Percentiles rank a stretch among this genome's conserved stretches.
These are phyloP conservation scores for Lepisosteus oculatus DNA, from an alignment of 2,113 vertebrate genomes.

Conservation along the genomic window DNA sequence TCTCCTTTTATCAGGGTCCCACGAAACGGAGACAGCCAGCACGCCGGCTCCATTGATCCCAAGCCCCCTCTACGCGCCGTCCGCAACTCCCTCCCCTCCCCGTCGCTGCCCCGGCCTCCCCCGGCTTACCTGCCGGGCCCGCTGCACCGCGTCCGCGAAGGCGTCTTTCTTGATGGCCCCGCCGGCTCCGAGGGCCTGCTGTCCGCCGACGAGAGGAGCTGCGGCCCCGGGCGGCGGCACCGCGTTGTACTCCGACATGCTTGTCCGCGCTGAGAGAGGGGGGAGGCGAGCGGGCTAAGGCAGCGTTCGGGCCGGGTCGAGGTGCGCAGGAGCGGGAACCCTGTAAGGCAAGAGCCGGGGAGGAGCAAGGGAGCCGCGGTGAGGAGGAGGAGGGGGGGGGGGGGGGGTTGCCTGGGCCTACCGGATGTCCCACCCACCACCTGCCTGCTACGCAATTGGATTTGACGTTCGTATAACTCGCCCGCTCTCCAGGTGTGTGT, in stretches of 20 bases:
- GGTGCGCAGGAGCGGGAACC: constrained; percentile 70
- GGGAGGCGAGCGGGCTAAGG: constrained; percentile 4
- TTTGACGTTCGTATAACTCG: too few relatives aligned
- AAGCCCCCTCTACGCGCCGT: background rate
- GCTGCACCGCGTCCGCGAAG: constrained; percentile 85
- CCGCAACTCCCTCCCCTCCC: background rate
- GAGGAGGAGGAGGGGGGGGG: constrained; percentile 32
- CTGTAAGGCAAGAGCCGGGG: constrained; percentile 48
- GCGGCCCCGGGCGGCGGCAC: constrained; percentile 64
- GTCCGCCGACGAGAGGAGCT: constrained; percentile 29
- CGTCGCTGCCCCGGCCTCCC: constrained; percentile 13
- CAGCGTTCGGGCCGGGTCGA: constrained; percentile 44
- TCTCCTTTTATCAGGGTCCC: too few relatives aligned
- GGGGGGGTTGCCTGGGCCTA: constrained; percentile 1
- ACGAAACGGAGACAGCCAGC: constrained; percentile 14
- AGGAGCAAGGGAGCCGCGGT: constrained; percentile 32
- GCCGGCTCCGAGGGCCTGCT: constrained; percentile 46
- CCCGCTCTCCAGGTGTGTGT: too few relatives aligned
- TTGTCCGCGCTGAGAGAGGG: constrained; percentile 36
- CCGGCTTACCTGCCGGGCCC: constrained; percentile 79
- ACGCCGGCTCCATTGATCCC: constrained; percentile 13
- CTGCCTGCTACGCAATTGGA: constrained; percentile 7
- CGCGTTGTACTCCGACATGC: constrained; percentile 72
- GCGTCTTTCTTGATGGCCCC: constrained; percentile 80
- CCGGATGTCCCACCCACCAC: constrained; percentile 22